These are phyloP conservation scores for Bufo bufo DNA, from an alignment of 2,113 vertebrate genomes.

Conservation along the genomic window DNA sequence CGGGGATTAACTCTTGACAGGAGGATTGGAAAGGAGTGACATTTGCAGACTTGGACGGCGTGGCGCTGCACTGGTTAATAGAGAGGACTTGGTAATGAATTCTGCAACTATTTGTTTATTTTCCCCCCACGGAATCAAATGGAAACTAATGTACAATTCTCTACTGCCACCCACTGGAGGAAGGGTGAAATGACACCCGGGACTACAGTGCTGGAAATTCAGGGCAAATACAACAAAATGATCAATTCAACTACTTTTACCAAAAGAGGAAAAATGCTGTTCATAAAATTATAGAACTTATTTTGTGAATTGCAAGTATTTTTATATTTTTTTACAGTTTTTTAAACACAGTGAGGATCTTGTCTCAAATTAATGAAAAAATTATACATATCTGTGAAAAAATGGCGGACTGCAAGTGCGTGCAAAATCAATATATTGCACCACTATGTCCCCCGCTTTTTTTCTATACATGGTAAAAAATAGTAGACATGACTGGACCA, in stretches of 20 bases:
- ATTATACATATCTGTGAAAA: neutral
- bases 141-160: conserved; percentile 40
- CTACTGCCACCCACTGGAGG: conserved; percentile 48
- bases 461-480: too few species aligned
- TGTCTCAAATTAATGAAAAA: neutral
- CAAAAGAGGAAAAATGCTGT: neutral
- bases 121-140: neutral
- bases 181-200: neutral
- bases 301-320: neutral
- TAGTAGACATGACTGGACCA: too few species aligned
- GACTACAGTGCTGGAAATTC: neutral
- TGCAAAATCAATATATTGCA: too few species aligned
- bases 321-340: neutral
- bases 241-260: neutral
- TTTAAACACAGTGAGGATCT: neutral
- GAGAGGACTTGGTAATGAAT: neutral
- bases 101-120: neutral
- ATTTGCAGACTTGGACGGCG: neutral
- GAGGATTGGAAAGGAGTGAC: neutral
- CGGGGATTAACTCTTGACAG: conserved; percentile 17
- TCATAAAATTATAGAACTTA: neutral
- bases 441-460: too few species aligned
- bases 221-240: neutral
- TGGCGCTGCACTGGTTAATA: conserved; percentile 8
- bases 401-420: neutral